A percentile compares a stretch with the other conserved stretches of the same genome.
Conservation (phyloP, 2,797 vertebrate genomes). For the Numenius phaeopus region DNA sequence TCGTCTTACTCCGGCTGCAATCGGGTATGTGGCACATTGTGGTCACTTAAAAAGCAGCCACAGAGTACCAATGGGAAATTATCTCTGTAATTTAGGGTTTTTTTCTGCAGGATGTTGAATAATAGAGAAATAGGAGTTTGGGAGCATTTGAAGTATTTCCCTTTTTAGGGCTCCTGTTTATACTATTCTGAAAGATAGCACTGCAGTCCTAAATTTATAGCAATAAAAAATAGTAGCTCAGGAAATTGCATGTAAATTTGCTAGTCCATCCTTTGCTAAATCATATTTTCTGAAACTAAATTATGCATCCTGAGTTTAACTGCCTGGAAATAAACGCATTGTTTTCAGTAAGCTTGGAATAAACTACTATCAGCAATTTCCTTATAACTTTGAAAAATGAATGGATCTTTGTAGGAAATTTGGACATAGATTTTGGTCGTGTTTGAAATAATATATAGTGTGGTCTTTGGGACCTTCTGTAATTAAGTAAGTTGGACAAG, state of each 20-base stretch:
- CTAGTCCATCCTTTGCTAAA: conserved; percentile 3
- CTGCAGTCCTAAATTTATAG: neutral
- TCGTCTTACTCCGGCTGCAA: conserved; percentile 93
- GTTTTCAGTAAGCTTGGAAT: conserved; percentile 2
- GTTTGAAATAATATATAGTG: neutral
- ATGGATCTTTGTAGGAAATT: neutral
- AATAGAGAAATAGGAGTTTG: neutral
- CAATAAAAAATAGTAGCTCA: neutral
- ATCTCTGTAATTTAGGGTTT: neutral
- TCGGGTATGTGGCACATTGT: conserved; percentile 85
- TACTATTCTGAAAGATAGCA: neutral
- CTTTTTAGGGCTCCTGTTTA: neutral
- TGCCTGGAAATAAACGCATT: neutral
- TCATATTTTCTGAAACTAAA: neutral
- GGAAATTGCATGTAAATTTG: conserved; percentile 30
- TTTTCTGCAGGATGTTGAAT: neutral
- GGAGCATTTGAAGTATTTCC: neutral
- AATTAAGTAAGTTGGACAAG: neutral
- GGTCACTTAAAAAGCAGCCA: neutral
- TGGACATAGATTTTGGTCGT: neutral
- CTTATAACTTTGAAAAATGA: neutral
- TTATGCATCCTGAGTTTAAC: neutral
- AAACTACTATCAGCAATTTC: neutral
- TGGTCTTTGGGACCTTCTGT: neutral
- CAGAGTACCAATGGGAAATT: neutral